Base-by-base conservation (phyloP, 1,140 invertebrate genomes). In the Coenobita brevimanus region DNA sequence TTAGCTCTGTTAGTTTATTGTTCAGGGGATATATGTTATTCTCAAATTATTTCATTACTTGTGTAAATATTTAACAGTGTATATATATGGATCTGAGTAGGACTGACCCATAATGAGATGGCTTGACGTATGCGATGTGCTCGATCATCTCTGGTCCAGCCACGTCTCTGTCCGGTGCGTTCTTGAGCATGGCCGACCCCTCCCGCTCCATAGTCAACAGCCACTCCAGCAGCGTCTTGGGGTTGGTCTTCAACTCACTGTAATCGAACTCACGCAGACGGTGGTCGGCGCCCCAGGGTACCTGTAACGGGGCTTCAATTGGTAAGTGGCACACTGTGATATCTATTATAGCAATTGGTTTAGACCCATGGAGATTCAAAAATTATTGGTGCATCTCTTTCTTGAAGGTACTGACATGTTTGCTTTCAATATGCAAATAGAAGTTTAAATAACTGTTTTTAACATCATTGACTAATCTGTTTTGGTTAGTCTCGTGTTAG, bases 91-190 rank as follows among this genome's bases (percentile, higher is more conserved):
- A n/a, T n/a, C n/a, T n/a, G n/a, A n/a, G n/a, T n/a, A n/a, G n/a
- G 50, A 88, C 89, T 91, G 90, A 93, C 92, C 95, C 95, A 91
- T 96, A 96, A 91, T 95, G 95, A 1, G 95, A 96, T 89, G 93
- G 93, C 76, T 94, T 94, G 1, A 95, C 93, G 91, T 95, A 96
- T 13, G 94, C 95, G 82, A 96, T 93, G 89, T 93, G 93, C 10
- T 94, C 92, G 0, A 94, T 93, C 57, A 96, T 90, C 60, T 92
- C 92, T 30, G 94, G 93, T 6, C 94, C 91, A 33, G 94, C 94
- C 0, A 92, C 93, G 82, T 93, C 92, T 21, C 93, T 92, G 38
- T 92, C 71, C 0, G 94, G 94, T 0, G 94, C 93, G 46, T 94
- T 93, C 89, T 94, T 92, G 8, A 96, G 92, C 50, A 95, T 91